Evolutionary conservation across 2,797 vertebrate genomes (phyloP), one percentile per base, ranked within the genome.

Genomic region (Pogoniulus pusillus): DNA sequence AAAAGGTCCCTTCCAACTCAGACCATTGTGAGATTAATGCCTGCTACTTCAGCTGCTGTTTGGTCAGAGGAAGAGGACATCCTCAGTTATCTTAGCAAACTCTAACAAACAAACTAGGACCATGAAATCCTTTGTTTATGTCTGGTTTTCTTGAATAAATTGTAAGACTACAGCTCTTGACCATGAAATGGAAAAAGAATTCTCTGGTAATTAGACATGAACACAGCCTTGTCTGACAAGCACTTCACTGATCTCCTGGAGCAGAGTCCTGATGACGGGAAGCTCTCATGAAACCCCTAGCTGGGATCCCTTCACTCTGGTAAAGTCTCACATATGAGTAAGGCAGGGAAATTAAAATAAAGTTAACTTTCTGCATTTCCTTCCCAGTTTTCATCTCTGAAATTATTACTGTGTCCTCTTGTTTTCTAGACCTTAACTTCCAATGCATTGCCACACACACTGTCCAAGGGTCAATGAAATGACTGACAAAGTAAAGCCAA

Each of bases 391-490:
- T 74, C 55, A 75, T 65, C 51, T 55, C 41, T 6, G 14, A 74
- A 79, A 87, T 62, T 57, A 74, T 49, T 58, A 58, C 64, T 70
- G 6, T 35, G 43, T 26, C 87, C 65, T 35, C 43, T 13, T 82
- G 41, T 76, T 81, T 84, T 91, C 58, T 63, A 59, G 74, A 77
- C 59, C 68, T 78, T 79, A 58, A 87, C 86, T 90, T 79, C 77
- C 63, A 89, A 55, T 60, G 66, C 54, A 23, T 22, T 71, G 74
- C 77, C 82, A 79, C 0, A 0, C 55, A 72, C 60, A 29, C 93
- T 93, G 93, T 89, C 87, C 49, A 86, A 55, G 69, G 88, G 90
- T 91, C 93, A 89, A 29, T 93, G 86, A 91, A 91, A 68, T 66
- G 89, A 91, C 43, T 71, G 88, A 87, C 80, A 93, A 57, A 85